These are phyloP conservation scores for Melieria picta DNA, from an alignment of 2,888 invertebrate species.

Conservation along the genomic window DNA sequence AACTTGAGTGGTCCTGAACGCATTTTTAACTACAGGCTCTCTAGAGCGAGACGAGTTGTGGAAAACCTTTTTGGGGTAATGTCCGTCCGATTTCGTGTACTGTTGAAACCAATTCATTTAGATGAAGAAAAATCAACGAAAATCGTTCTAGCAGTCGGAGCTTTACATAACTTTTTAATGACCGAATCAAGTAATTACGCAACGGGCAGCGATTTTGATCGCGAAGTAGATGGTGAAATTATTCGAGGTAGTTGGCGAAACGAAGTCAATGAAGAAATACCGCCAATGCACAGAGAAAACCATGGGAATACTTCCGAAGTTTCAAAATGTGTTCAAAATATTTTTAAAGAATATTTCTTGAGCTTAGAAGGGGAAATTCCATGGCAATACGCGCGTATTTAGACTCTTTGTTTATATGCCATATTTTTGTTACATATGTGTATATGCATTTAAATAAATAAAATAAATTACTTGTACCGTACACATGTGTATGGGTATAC, in stretches of 20 bases:
- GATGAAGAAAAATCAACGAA: background rate
- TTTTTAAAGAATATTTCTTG: no score
- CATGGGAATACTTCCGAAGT: no score
- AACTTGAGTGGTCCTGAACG: background rate
- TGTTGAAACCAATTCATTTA: background rate
- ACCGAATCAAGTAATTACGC: background rate
- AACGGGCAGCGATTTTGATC: background rate
- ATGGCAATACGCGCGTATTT: no score
- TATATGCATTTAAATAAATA: no score
- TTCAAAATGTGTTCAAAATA: no score
- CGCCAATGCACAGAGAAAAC: no score
- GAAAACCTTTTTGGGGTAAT: background rate
- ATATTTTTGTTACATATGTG: no score
- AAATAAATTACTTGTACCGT: no score
- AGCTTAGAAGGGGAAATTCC: no score
- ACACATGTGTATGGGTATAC: no score
- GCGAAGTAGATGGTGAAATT: background rate
- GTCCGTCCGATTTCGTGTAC: background rate
- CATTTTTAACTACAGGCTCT: background rate
- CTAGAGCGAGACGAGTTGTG: background rate
- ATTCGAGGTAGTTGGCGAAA: background rate
- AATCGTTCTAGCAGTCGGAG: background rate
- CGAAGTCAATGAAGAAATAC: background rate
- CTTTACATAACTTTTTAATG: background rate
- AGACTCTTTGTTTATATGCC: no score